Conservation (phyloP, 1,140 invertebrate species). For the Alviniconcha marisindica region DNA sequence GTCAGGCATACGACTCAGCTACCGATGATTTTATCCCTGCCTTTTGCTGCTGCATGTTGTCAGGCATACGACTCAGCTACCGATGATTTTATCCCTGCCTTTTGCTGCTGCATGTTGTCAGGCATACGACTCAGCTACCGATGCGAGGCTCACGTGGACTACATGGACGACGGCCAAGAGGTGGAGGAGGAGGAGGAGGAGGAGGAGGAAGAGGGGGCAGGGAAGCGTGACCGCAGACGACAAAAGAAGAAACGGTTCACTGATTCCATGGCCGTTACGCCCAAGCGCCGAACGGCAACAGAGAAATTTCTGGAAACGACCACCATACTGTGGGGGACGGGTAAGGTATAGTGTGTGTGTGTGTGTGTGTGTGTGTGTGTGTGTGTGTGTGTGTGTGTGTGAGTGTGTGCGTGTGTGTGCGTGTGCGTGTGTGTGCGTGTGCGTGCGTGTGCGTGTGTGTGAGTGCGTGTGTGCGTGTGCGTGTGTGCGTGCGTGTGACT, state of each 20-base stretch:
- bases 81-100: no score
- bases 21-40: no score
- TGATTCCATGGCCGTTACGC: background rate
- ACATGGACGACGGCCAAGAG: slow-evolving; percentile 22
- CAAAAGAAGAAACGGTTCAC: slow-evolving; percentile 20
- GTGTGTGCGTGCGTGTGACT: background rate
- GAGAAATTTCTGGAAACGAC: slow-evolving; percentile 35
- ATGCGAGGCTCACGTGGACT: slow-evolving; percentile 24
- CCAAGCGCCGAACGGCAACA: background rate
- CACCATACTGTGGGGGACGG: slow-evolving; percentile 31
- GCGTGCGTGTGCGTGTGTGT: background rate
- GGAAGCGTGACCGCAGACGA: background rate
- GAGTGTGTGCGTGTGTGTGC: background rate
- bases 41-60: no score
- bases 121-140: slow-evolving; percentile 30
- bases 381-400: background rate
- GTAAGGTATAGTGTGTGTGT: background rate
- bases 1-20: no score
- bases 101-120: no score
- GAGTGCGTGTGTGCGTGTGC: background rate
- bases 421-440: background rate
- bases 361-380: no score
- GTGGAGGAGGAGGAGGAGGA: slow-evolving; percentile 25
- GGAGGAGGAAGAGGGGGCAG: background rate
- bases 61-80: no score